These are phyloP conservation scores for Hyperoplus lanceolatus DNA, from an alignment of 2,797 vertebrate genomes.

Conservation along the genomic window DNA sequence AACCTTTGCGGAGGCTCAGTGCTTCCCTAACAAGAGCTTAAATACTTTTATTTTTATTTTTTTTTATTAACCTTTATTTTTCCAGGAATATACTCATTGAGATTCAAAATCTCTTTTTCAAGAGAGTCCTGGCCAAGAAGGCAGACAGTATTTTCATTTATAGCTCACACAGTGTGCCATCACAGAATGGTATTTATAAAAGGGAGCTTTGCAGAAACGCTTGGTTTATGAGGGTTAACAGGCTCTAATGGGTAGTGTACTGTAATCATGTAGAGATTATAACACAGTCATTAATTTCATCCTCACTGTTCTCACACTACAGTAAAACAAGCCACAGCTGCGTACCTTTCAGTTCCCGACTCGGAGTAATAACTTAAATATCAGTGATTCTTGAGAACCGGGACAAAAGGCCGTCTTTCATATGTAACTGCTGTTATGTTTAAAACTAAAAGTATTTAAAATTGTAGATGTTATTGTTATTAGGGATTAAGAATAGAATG, in stretches of 20 bases:
- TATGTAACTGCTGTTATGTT: too few species aligned
- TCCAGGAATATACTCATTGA: too few species aligned
- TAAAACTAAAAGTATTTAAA: too few species aligned
- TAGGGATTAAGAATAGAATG: too few species aligned
- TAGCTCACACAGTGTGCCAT: neutral
- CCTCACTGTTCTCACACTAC: neutral
- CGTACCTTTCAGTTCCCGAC: constrained; percentile 13
- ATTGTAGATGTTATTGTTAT: too few species aligned
- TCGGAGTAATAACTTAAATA: constrained; percentile 12
- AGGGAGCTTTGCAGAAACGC: neutral
- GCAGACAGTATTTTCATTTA: neutral
- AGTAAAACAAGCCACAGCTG: constrained; percentile 20
- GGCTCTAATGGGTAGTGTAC: constrained; percentile 34
- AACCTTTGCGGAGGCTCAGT: constrained; percentile 1
- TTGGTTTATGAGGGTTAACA: constrained; percentile 27
- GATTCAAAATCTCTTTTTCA: too few species aligned
- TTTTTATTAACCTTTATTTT: too few species aligned
- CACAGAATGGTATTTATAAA: constrained; percentile 26
- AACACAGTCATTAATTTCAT: constrained; percentile 25
- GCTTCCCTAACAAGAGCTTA: constrained; percentile 9
- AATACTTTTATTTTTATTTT: neutral
- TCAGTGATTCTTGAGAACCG: neutral
- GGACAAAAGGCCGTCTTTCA: too few species aligned
- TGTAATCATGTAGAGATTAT: constrained; percentile 50
- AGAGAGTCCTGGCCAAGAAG: too few species aligned